Base-by-base conservation (phyloP, 1,140 invertebrate species). In the Zaprionus camerounensis region DNA sequence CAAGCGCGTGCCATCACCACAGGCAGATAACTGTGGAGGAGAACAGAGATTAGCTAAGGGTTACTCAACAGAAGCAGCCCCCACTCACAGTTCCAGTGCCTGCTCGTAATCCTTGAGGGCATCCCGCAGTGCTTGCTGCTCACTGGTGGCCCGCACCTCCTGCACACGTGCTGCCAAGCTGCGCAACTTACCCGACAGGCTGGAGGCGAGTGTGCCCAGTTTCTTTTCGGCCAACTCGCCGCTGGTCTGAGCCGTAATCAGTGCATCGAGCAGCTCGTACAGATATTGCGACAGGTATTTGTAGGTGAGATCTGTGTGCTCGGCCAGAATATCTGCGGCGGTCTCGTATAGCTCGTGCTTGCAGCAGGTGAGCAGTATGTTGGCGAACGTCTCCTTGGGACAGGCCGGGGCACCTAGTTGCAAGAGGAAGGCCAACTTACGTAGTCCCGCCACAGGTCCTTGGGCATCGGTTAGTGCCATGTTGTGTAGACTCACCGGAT, bases 1-100 rank as follows among this genome's bases (percentile, higher is more conserved):
- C 99, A 99, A 0, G 99, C 98, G 93, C 99, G 98, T 3, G 98
- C 98, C 99, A 99, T 99, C 11, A 99, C 94, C 13, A 99, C 97
- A 0, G 99, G 99, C 69, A 99, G 95, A 82, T 96, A 97, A 44
- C 94, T 95, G 49, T 15, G 12, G 66, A 57, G 81, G 74, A 68
- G 58, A 55, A 70, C 20, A 64, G 3, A 28, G 5, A 36, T 53
- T 36, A 20, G 11, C 41, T 2, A 3, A 9, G n/a, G 15, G 5
- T 5, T 1, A 63, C 2, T n/a, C n/a, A 2, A 24, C 11, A 17
- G 2, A n/a, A 9, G n/a, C 6, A 17, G n/a, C 17, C n/a, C 6
- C n/a, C 12, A 71, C 84, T 81, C 24, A 92, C 91, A 91, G 95
- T 85, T 98, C 97, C 61, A 99, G 93, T 12, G 97, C 96, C 81